Conservation (phyloP, 2,888 invertebrate genomes). For the Drosophila longiperda region DNA sequence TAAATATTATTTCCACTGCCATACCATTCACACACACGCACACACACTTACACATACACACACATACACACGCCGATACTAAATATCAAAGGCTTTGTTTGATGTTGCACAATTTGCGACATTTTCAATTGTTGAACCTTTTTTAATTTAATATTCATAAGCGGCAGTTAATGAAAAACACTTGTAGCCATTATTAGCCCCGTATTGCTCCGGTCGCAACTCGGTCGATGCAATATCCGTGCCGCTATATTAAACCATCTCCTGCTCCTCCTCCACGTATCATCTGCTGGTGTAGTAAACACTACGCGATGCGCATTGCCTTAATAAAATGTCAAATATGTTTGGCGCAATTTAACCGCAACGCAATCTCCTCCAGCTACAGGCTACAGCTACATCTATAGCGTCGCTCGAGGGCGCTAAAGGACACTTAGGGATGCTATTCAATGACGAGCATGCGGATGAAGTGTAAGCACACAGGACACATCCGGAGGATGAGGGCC, state of each 20-base stretch:
- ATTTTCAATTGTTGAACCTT: conserved; percentile 45
- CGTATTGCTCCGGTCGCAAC: neutral
- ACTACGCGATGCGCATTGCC: conserved; percentile 34
- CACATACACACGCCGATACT: neutral
- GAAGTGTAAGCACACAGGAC: conserved; percentile 48
- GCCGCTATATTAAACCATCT: conserved; percentile 16
- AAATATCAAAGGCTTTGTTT: conserved; percentile 26
- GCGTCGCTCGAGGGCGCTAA: conserved; percentile 69
- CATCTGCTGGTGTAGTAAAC: neutral
- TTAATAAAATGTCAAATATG: conserved; percentile 81
- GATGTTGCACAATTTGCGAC: conserved; percentile 43
- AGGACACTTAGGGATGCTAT: conserved; percentile 71
- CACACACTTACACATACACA: too few species aligned
- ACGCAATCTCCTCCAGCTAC: conserved; percentile 58
- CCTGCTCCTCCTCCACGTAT: neutral
- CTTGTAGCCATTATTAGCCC: conserved; percentile 59
- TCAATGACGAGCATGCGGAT: conserved; percentile 59
- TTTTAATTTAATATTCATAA: conserved; percentile 79
- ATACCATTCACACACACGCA: neutral
- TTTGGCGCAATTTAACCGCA: conserved; percentile 78
- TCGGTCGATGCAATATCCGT: conserved; percentile 30
- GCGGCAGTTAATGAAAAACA: conserved; percentile 77
- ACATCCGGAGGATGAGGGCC: conserved; percentile 21
- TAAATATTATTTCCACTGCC: conserved; percentile 36
- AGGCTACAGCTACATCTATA: conserved; percentile 25